Evolutionary conservation across 2,113 vertebrate species (phyloP).

Genomic region (Sardina pilchardus): DNA sequence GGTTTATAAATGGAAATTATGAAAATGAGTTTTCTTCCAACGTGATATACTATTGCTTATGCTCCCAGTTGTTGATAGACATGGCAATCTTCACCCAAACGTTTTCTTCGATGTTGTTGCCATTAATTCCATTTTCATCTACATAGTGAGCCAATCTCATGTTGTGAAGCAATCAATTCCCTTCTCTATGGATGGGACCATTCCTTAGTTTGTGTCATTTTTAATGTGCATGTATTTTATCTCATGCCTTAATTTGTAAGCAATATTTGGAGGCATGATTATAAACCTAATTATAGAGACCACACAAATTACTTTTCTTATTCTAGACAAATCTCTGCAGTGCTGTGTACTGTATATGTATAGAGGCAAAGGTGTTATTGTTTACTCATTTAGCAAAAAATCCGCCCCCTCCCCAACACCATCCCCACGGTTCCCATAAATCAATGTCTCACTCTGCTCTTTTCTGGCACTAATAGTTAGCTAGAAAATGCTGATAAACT

Average conservation of each 20-base stretch:
- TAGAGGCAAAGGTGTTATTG: background rate
- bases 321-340: background rate
- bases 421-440: background rate
- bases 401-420: background rate
- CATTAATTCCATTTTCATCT: background rate
- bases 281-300: background rate
- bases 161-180: background rate
- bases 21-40: background rate
- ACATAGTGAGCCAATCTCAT: background rate
- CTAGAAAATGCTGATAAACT: conserved; percentile 1
- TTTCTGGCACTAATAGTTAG: background rate
- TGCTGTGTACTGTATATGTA: background rate
- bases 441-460: background rate
- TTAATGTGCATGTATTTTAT: background rate
- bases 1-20: background rate
- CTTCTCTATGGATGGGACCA: background rate
- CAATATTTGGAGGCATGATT: background rate
- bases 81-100: background rate
- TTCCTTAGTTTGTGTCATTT: background rate
- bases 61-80: background rate
- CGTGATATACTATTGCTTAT: background rate
- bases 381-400: conserved; percentile 5
- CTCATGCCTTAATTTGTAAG: background rate
- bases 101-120: background rate
- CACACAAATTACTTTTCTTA: background rate